Base-by-base conservation (phyloP, 2,888 invertebrate genomes). In the Aricia artaxerxes region DNA sequence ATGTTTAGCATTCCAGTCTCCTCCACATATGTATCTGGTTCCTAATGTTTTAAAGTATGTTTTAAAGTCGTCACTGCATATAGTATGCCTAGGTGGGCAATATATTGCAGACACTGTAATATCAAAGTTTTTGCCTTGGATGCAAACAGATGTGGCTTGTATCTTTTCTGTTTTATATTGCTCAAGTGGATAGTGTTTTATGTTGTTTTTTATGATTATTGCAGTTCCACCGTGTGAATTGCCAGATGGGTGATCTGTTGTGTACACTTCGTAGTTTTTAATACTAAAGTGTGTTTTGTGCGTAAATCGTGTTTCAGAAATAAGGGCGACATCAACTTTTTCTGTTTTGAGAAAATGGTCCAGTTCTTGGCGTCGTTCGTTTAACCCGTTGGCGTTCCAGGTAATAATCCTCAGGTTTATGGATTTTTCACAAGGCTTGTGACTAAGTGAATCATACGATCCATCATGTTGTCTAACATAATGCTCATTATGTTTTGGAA, bases 381-480 rank as follows among this genome's bases (percentile, higher is more conserved):
- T 40, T 38, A 24, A 13, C 11, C 13, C 13, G 40, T 53, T 53
- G 53, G 53, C 53, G 13, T 53, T 53, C 13, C 53, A 53, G 13
- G 53, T 53, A 13, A 72, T 40, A 40, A 40, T 40, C 40, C 40
- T 40, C 40, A 40, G 40, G 40, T 40, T 40, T 40, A 40, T 40
- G 40, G 40, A 40, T 40, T 40, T 40, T 40, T 40, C 40, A 40
- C 6, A 40, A 6, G 40, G 40, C 40, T 40, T 40, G 40, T 40
- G 40, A 40, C 40, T 40, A 40, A 40, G 40, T 40, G 40, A 6
- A 40, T 40, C 40, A 40, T 40, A 40, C 40, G 40, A 40, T 40
- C 40, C 40, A 40, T 78, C 80, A 76, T 80, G 53, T 73, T 78
- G 75, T 75, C 75, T 73, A 78, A 73, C 78, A 78, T 78, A 73